Base-by-base conservation (phyloP, 2,113 vertebrate genomes). In the Pyrgilauda ruficollis region DNA sequence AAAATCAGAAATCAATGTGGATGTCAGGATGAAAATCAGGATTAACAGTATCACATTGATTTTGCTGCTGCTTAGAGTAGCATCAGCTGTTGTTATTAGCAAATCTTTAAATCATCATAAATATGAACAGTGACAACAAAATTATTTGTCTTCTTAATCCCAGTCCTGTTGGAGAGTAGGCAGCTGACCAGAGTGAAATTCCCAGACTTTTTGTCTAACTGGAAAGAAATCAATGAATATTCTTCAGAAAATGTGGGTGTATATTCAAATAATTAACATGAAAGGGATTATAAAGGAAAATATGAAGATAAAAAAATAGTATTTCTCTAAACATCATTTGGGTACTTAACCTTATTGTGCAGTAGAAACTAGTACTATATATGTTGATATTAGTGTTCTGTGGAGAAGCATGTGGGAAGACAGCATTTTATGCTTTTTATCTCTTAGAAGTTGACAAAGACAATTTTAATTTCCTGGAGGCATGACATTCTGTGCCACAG, bases 11-110 rank as follows among this genome's bases (percentile, higher is more conserved):
- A 94, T 95, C 77, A 63, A 55, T 76, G 16, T 76, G 21, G 79
- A 16, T 94, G 30, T 61, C 52, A 83, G 49, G 23, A 24, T 77
- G 44, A 93, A 91, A 56, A 94, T 90, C 77, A 91, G 73, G 56
- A 93, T 91, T 96, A 96, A 87, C 63, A 61, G 21, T 85, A 86
- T 52, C 49, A 87, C 49, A 92, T 39, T 94, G 68, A 91, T 94
- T 96, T 95, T 94, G 67, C n/a, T 91, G 37, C 16, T 88, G 53
- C 44, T 88, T 96, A 50, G 69, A 76, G 61, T 75, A 87, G 35
- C 59, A 89, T 87, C 52, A 93, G 44, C 41, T 90, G n/a, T 89
- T 90, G n/a, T 89, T 94, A 59, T 49, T 31, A 70, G 17, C 10
- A 89, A 86, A 39, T 24, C 7, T 92, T 91, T 83, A 90, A 91